Evolutionary conservation across 2,888 invertebrate genomes (phyloP).

Genomic region (Stictocephala bisonia): DNA sequence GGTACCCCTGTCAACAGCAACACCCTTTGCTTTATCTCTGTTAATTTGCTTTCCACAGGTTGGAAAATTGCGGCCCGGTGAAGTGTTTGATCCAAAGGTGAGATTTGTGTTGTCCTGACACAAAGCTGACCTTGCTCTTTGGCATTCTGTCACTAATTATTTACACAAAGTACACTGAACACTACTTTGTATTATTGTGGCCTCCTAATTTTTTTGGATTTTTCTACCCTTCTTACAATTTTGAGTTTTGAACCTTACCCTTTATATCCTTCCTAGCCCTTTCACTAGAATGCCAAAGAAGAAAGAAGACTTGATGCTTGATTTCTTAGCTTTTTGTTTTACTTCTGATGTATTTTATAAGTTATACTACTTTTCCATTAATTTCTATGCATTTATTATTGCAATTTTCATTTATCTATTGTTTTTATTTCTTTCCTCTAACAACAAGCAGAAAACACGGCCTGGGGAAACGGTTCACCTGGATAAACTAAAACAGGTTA

Average conservation of each 20-base stretch:
- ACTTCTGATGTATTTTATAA: constrained; percentile 29
- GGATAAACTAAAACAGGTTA: constrained; percentile 70
- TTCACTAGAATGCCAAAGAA: constrained; percentile 43
- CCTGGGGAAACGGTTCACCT: constrained; percentile 79
- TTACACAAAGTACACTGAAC: constrained; percentile 33
- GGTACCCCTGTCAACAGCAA: constrained; percentile 46
- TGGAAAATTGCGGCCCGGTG: constrained; percentile 82
- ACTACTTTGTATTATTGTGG: constrained; percentile 20
- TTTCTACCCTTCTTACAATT: constrained; percentile 19
- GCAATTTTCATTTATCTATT: constrained; percentile 41
- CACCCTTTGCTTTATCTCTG: constrained; percentile 51
- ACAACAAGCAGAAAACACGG: constrained; percentile 66
- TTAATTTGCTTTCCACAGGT: constrained; percentile 68
- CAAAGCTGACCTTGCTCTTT: constrained; percentile 67
- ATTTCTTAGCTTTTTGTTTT: constrained; percentile 42
- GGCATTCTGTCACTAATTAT: constrained; percentile 55
- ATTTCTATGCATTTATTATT: constrained; percentile 23
- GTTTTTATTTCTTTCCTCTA: constrained; percentile 41
- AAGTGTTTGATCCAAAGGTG: constrained; percentile 82
- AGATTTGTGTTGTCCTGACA: constrained; percentile 68
- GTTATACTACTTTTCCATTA: constrained; percentile 20
- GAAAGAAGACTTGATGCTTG: constrained; percentile 44
- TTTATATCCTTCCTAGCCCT: neutral
- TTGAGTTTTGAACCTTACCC: neutral
- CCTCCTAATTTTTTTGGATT: constrained; percentile 1